These are phyloP conservation scores for Tuta absoluta DNA, from an alignment of 2,888 invertebrate species.

Conservation along the genomic window DNA sequence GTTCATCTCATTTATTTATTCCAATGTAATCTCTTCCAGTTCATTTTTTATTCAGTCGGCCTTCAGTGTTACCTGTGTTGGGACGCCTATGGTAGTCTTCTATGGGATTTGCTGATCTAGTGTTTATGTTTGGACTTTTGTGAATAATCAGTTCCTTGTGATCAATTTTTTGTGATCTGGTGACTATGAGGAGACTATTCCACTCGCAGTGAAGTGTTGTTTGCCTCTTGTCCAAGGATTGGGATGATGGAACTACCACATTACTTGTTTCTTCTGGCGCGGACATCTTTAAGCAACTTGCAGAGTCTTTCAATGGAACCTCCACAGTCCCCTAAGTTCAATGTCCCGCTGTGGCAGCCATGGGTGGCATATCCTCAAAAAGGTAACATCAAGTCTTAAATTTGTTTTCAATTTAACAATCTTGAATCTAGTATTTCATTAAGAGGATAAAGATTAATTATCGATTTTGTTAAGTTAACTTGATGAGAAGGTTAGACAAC, in stretches of 20 bases:
- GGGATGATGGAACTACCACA: conserved; percentile 77
- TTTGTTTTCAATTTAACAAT: not conserved
- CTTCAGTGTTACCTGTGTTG: conserved; percentile 80
- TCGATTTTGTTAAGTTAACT: conserved; percentile 24
- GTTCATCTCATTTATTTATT: conserved; percentile 83
- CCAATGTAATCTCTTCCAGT: conserved; percentile 82
- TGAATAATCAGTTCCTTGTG: too few species aligned
- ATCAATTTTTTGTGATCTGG: not conserved
- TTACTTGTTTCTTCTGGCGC: conserved; percentile 69
- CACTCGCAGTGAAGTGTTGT: conserved; percentile 32
- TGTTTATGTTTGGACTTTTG: conserved; percentile 1
- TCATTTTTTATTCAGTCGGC: conserved; percentile 81
- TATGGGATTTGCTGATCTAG: conserved; percentile 47
- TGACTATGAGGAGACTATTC: conserved; percentile 7
- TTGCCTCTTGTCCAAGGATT: conserved; percentile 47
- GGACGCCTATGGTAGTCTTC: conserved; percentile 66
- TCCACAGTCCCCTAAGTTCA: conserved; percentile 77
- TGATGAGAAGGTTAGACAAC: conserved; percentile 29
- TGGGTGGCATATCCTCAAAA: conserved; percentile 70
- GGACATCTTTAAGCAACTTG: conserved; percentile 63
- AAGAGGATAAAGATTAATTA: conserved; percentile 22
- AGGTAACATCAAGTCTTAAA: conserved; percentile 48
- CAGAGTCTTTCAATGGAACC: conserved; percentile 72
- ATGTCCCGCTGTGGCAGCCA: conserved; percentile 76
- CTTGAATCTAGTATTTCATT: not conserved